Conservation (phyloP, 2,113 vertebrate genomes). For the Sturnus vulgaris region DNA sequence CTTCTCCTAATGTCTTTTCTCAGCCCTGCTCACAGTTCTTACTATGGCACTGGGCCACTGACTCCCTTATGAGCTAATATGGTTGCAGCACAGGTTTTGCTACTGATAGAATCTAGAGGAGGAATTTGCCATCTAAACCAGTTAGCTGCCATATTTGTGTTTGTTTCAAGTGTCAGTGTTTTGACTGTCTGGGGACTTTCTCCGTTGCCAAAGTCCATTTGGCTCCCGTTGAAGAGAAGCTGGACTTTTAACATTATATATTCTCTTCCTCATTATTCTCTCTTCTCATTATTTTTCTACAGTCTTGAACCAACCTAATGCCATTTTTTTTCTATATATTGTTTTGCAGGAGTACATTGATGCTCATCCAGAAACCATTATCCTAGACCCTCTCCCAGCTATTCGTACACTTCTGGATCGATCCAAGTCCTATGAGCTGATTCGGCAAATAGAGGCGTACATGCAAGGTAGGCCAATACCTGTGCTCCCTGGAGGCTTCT, state of each 20-base stretch:
- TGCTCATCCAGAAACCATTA: slow-evolving; percentile 94
- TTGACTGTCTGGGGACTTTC: neutral
- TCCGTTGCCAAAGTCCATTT: neutral
- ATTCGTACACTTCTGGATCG: slow-evolving; percentile 95
- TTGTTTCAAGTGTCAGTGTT: neutral
- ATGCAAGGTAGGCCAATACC: slow-evolving; percentile 85
- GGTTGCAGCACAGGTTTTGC: neutral
- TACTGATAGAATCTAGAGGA: neutral
- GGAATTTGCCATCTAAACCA: neutral
- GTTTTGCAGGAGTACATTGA: slow-evolving; percentile 92
- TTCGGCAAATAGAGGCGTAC: slow-evolving; percentile 91
- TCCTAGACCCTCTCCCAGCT: slow-evolving; percentile 94
- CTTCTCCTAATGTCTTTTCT: slow-evolving; percentile 21
- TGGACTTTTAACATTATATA: neutral
- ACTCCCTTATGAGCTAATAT: neutral
- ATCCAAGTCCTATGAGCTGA: slow-evolving; percentile 96
- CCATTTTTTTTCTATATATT: neutral
- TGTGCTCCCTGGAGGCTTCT: neutral
- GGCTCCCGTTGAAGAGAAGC: neutral
- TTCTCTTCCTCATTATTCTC: neutral
- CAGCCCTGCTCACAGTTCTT: neutral
- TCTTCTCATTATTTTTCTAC: neutral
- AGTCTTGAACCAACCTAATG: neutral
- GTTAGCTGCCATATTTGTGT: neutral
- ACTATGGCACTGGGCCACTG: neutral